Percentiles rank a stretch among this genome's conserved stretches.
These are phyloP conservation scores for Atta cephalotes DNA, from an alignment of 1,140 invertebrate species.

Conservation along the genomic window DNA sequence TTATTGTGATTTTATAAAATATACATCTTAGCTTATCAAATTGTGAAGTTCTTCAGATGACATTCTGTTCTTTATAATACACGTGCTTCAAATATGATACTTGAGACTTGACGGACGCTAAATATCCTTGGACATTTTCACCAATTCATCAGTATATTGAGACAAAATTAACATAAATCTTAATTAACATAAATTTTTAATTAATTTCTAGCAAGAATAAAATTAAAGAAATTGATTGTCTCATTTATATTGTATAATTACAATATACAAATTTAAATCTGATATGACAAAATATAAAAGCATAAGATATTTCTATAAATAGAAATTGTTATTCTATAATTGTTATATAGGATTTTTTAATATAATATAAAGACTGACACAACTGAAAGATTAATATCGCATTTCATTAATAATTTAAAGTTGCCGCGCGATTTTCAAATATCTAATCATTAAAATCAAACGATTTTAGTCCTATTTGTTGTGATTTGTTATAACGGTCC, in stretches of 20 bases:
- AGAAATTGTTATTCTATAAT: slow-evolving; percentile 12
- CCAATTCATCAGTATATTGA: background rate
- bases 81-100: background rate
- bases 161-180: background rate
- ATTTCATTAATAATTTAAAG: background rate
- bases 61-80: background rate
- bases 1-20: background rate
- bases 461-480: background rate
- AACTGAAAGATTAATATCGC: background rate
- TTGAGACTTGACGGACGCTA: background rate
- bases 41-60: background rate
- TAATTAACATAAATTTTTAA: background rate
- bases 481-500: slow-evolving; percentile 1
- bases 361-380: background rate
- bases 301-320: background rate
- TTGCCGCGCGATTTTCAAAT: background rate
- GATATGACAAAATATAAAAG: background rate
- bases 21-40: background rate
- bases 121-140: background rate
- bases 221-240: background rate
- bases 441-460: background rate
- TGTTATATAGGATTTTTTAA: background rate
- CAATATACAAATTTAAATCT: background rate
- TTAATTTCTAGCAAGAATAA: background rate
- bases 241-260: background rate